These are phyloP conservation scores for Coelopa frigida DNA, from an alignment of 1,140 invertebrate genomes.

Conservation along the genomic window DNA sequence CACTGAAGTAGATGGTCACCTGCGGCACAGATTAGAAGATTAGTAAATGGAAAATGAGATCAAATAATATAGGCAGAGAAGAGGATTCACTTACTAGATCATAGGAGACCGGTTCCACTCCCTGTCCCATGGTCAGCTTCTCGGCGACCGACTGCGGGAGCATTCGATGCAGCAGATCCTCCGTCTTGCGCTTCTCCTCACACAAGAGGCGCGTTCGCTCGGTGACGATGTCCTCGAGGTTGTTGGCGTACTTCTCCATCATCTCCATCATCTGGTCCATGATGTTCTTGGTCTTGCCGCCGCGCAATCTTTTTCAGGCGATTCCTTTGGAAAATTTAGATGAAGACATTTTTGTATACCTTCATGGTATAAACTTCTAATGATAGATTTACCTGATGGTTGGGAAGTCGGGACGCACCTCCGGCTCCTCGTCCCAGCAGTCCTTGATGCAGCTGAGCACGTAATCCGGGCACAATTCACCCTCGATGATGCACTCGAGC, in stretches of 20 bases:
- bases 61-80: background rate
- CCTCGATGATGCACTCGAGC: slow-evolving; percentile 57
- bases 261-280: slow-evolving; percentile 96
- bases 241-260: slow-evolving; percentile 92
- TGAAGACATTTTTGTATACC: background rate
- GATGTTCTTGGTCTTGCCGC: slow-evolving; percentile 81
- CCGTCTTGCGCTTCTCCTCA: slow-evolving; percentile 91
- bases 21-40: slow-evolving; percentile 8
- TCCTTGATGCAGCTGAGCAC: slow-evolving; percentile 71
- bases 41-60: background rate
- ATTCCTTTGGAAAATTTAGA: slow-evolving; percentile 36
- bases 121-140: slow-evolving; percentile 77
- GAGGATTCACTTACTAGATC: slow-evolving; percentile 54
- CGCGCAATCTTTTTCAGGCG: slow-evolving; percentile 78
- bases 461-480: slow-evolving; percentile 63
- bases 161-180: slow-evolving; percentile 88
- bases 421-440: slow-evolving; percentile 80
- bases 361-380: background rate
- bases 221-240: slow-evolving; percentile 87
- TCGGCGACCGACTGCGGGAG: slow-evolving; percentile 83
- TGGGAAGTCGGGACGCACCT: slow-evolving; percentile 72
- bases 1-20: slow-evolving; percentile 95
- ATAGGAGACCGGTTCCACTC: slow-evolving; percentile 90
- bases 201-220: slow-evolving; percentile 79
- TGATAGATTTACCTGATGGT: slow-evolving; percentile 52